Evolutionary conservation across 35 echinoderm and acorn worm species (phyloP).

Genomic region (Stichopus chloronotus): DNA sequence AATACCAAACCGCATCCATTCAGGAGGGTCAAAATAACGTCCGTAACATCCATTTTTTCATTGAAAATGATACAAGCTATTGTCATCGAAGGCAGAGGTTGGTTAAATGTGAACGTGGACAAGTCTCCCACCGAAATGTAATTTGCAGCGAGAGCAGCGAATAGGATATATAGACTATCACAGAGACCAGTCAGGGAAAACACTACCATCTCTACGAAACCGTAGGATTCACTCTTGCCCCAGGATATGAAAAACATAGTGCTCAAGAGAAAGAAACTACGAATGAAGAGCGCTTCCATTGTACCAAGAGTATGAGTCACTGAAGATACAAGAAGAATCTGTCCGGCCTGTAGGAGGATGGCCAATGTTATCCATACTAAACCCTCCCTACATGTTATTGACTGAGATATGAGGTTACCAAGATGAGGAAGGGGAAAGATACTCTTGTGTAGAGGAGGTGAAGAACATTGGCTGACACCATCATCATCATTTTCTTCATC

Average conservation of each 20-base stretch:
- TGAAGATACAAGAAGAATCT: background rate
- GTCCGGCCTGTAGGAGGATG: background rate
- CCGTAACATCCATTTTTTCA: background rate
- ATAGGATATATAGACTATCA: background rate
- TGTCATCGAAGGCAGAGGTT: background rate
- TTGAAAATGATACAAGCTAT: background rate
- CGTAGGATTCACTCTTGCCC: background rate
- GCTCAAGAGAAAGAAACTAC: background rate
- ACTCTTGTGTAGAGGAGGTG: too few relatives aligned
- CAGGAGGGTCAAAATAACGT: background rate
- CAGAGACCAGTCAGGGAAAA: background rate
- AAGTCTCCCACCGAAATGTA: slow-evolving; percentile 13
- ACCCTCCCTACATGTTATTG: background rate
- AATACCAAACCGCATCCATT: background rate
- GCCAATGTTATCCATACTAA: background rate
- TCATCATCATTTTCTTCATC: too few relatives aligned
- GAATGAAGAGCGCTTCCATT: background rate
- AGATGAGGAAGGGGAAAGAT: too few relatives aligned
- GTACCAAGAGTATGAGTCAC: background rate
- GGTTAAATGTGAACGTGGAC: background rate
- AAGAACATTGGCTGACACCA: too few relatives aligned
- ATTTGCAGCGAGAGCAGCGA: background rate
- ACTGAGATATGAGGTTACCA: too few relatives aligned
- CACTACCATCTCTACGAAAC: background rate
- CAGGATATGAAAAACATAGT: background rate